Base-by-base conservation (phyloP, 2,888 invertebrate genomes). In the Meliscaeva auricollis region DNA sequence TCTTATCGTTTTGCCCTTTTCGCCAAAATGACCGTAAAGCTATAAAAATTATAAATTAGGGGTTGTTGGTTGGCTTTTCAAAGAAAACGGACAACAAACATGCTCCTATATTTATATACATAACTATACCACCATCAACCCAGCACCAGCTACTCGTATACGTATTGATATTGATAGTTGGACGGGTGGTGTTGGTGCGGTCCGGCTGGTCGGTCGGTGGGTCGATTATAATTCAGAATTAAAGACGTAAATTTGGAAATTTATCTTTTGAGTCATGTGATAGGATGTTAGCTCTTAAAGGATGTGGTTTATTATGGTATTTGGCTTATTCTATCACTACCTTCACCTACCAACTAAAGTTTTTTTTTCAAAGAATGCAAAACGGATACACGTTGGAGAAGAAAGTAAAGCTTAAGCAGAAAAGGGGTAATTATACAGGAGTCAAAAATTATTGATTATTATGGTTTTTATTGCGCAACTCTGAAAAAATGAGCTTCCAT, bases 11-110 rank as follows among this genome's bases (percentile, higher is more conserved):
- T 74, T 84, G 79, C 84, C 79, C 84, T 79, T 84, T 84, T 79
- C 84, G 79, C 79, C 79, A 80, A 64, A 85, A 85, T 56, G 76
- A 73, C 85, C 80, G 80, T 80, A 76, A 81, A 77, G 80, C 54
- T 44, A 85, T 85, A 85, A 85, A 85, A 85, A 80, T 85, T 85
- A 85, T 85, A 85, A 85, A 85, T 85, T 80, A 85, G 85, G 76
- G 84, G 85, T 69, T 76, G 85, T 69, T 76, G 85, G 60, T 80
- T 77, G 48, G 6, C 26, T 56, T 35, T 77, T 81, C 48, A 17
- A 50, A 50, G 50, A 56, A 73, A 73, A 85, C 72, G 68, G 68
- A 73, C 72, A 62, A 41, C 56, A 54, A 32, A 52, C 46, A 60
- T 54, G 72, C 35, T 69, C 26, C 26, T 26, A 26, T 26, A 26